Evolutionary conservation across 2,113 vertebrate genomes (phyloP).

Genomic region (Hydrolagus affinis): DNA sequence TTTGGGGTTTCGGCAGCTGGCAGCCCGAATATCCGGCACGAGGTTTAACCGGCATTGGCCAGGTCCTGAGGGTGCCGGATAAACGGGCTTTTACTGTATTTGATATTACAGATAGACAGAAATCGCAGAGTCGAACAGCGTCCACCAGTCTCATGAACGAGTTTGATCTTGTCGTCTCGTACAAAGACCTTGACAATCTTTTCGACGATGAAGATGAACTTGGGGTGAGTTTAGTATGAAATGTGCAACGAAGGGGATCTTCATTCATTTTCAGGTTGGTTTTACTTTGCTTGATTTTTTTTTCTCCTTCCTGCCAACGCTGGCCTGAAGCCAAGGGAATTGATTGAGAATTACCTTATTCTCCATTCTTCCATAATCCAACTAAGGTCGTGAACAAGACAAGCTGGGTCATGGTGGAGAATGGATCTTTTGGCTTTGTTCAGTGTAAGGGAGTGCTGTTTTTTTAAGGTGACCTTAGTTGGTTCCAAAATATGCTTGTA

Average conservation of each 20-base stretch:
- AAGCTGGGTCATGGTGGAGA: too few relatives aligned
- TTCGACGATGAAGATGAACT: constrained; percentile 97
- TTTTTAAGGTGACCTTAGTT: too few relatives aligned
- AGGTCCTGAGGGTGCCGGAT: too few relatives aligned
- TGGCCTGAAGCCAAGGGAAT: background rate
- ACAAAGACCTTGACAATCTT: constrained; percentile 94
- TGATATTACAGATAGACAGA: constrained; percentile 67
- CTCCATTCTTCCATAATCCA: too few relatives aligned
- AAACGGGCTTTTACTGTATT: constrained; percentile 18
- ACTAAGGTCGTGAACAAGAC: too few relatives aligned
- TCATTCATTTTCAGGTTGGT: background rate
- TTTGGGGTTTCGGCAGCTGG: too few relatives aligned
- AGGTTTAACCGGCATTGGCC: too few relatives aligned
- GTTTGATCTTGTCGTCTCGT: constrained; percentile 87
- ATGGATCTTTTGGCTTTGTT: too few relatives aligned
- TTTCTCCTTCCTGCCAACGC: background rate
- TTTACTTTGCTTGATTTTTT: background rate
- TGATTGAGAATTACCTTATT: background rate
- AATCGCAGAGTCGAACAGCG: constrained; percentile 71
- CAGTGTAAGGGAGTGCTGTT: too few relatives aligned
- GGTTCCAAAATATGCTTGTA: too few relatives aligned
- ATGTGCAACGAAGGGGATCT: constrained; percentile 1
- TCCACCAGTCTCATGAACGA: constrained; percentile 89
- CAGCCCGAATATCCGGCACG: too few relatives aligned
- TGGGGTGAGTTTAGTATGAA: constrained; percentile 61